phyloP scores from a whole-genome alignment of 1,140 invertebrate species.

The Lucilia cuprina region DNA sequence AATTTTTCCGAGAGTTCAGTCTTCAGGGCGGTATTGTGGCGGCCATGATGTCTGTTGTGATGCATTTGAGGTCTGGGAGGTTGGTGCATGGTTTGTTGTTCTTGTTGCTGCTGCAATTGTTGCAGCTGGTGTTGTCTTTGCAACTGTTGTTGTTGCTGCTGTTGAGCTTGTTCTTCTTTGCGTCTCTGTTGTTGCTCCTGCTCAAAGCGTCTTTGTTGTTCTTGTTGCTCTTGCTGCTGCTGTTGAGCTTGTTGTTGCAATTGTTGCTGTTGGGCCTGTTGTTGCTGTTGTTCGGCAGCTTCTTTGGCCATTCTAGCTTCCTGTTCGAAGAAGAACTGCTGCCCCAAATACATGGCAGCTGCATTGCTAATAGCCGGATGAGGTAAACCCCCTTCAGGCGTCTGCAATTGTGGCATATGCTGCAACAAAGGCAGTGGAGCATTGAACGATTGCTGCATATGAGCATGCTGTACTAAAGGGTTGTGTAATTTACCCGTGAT shows the following conservation, averaged over 20 bases:
- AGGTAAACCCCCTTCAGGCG: conserved; percentile 62
- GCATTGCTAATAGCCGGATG: conserved; percentile 70
- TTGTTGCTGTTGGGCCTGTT: conserved; percentile 66
- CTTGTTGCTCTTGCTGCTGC: conserved; percentile 63
- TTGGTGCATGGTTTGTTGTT: conserved; percentile 64
- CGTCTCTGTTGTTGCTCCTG: conserved; percentile 64
- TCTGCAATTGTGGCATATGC: conserved; percentile 66
- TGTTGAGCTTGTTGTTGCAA: conserved; percentile 66
- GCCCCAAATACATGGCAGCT: conserved; percentile 78
- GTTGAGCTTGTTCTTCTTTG: conserved; percentile 64
- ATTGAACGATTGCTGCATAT: conserved; percentile 67
- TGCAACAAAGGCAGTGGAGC: conserved; percentile 66
- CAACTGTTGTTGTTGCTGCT: conserved; percentile 64
- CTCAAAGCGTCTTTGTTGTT: conserved; percentile 67
- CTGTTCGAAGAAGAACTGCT: conserved; percentile 78
- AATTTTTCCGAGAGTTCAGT: conserved; percentile 70
- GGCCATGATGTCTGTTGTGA: conserved; percentile 55
- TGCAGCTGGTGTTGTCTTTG: conserved; percentile 62
- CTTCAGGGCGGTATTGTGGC: conserved; percentile 64
- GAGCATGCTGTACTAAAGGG: conserved; percentile 63
- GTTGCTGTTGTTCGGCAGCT: conserved; percentile 67
- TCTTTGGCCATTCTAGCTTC: conserved; percentile 76
- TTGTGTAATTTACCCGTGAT: conserved; percentile 71
- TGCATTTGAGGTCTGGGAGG: conserved; percentile 57
- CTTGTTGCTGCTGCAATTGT: conserved; percentile 62